Conservation (phyloP, 2,113 vertebrate species). For the Mesitornis unicolor region DNA sequence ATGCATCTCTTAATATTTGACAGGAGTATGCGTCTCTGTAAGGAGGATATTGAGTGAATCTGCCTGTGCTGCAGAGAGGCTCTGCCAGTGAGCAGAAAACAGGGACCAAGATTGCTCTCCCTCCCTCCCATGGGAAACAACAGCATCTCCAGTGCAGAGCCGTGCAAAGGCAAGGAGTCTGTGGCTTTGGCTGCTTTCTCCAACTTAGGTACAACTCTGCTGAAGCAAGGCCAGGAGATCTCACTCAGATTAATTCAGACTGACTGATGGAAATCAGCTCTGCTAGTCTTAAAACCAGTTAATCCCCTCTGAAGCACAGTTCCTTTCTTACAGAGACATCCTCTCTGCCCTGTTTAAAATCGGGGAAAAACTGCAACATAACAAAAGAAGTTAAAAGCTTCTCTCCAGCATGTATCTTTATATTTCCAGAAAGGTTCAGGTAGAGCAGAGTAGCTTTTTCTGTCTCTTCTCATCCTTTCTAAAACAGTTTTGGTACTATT, state of each 20-base stretch:
- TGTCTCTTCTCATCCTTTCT: background rate
- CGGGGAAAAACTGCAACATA: background rate
- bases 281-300: background rate
- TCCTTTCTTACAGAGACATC: background rate
- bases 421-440: background rate
- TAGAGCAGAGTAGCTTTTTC: background rate
- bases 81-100: background rate
- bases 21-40: background rate
- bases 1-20: background rate
- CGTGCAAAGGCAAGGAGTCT: background rate
- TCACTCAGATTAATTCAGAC: background rate
- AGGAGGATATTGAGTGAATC: background rate
- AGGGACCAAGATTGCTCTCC: background rate
- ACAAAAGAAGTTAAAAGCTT: background rate
- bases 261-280: background rate
- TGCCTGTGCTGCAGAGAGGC: background rate
- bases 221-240: background rate
- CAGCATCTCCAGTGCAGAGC: background rate
- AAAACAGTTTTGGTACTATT: background rate
- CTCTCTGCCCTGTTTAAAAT: background rate
- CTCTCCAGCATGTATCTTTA: background rate
- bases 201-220: background rate
- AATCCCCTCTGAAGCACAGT: background rate
- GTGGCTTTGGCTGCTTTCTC: background rate
- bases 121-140: accelerated